Percentiles rank a stretch among this genome's conserved stretches.
These are phyloP conservation scores for Grapholita molesta DNA, from an alignment of 1,140 invertebrate genomes.

Conservation along the genomic window DNA sequence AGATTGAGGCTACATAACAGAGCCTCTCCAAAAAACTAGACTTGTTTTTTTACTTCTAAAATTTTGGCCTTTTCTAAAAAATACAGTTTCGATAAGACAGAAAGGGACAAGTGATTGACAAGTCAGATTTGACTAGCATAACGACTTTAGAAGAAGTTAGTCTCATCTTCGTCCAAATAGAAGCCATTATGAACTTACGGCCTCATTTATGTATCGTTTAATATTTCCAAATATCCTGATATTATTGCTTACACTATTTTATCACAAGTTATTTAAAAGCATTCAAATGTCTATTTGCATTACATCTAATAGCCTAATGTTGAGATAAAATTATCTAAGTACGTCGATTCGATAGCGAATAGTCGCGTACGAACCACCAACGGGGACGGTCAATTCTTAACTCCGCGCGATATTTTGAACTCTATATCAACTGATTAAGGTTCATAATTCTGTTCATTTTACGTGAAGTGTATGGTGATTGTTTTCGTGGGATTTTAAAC, in stretches of 20 bases:
- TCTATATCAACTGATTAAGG: not conserved
- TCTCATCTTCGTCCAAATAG: no score
- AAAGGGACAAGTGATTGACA: no score
- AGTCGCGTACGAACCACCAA: not conserved
- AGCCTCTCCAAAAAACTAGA: no score
- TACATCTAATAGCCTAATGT: conserved; percentile 1
- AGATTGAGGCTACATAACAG: no score
- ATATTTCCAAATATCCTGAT: no score
- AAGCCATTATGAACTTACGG: no score
- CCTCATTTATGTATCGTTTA: no score
- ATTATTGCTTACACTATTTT: not conserved
- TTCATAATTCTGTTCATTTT: not conserved
- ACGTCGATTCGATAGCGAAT: not conserved
- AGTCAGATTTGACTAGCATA: no score
- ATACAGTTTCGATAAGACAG: no score
- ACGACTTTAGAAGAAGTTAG: no score
- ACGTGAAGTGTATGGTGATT: not conserved
- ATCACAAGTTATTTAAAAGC: not conserved
- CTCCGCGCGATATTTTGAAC: not conserved
- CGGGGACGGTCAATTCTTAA: not conserved
- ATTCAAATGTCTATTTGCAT: conserved; percentile 10
- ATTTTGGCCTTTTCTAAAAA: no score
- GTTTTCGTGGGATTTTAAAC: not conserved
- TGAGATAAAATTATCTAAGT: not conserved
- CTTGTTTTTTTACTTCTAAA: no score